phyloP scores from a whole-genome alignment of 2,797 vertebrate genomes.

The Bovichtus diacanthus region DNA sequence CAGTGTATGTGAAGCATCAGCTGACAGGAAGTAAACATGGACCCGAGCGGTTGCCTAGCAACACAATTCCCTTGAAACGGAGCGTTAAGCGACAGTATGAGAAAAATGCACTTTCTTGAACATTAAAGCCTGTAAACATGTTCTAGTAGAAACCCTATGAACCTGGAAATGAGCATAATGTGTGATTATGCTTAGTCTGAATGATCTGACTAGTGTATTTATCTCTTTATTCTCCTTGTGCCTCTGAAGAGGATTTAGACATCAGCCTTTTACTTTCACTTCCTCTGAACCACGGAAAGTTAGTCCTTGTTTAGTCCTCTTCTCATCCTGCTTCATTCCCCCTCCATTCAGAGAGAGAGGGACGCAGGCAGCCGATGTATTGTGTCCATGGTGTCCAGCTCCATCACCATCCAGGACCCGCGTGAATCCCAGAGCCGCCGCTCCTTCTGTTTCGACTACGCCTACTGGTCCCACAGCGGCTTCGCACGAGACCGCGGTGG shows the following conservation, averaged over 20 bases:
- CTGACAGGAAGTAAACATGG: no score
- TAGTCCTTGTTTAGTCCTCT: neutral
- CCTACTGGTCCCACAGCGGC: constrained; percentile 86
- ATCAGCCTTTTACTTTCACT: neutral
- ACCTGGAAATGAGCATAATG: no score
- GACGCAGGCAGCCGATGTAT: constrained; percentile 86
- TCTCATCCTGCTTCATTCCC: neutral
- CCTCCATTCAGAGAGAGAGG: constrained; percentile 81
- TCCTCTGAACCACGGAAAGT: no score
- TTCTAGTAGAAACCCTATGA: no score
- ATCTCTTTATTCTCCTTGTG: neutral
- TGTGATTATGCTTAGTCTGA: neutral
- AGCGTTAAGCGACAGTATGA: no score
- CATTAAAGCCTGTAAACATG: no score
- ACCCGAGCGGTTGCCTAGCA: no score
- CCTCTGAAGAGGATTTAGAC: neutral
- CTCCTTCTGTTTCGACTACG: constrained; percentile 86
- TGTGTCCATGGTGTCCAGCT: constrained; percentile 84
- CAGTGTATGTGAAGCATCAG: no score
- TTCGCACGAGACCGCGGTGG: constrained; percentile 81
- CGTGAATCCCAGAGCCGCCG: constrained; percentile 80
- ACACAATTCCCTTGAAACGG: no score
- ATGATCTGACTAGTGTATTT: neutral
- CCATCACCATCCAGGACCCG: constrained; percentile 84
- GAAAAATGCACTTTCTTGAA: no score